Base-by-base conservation (phyloP, 2,797 vertebrate species). In the Microchirus variegatus region DNA sequence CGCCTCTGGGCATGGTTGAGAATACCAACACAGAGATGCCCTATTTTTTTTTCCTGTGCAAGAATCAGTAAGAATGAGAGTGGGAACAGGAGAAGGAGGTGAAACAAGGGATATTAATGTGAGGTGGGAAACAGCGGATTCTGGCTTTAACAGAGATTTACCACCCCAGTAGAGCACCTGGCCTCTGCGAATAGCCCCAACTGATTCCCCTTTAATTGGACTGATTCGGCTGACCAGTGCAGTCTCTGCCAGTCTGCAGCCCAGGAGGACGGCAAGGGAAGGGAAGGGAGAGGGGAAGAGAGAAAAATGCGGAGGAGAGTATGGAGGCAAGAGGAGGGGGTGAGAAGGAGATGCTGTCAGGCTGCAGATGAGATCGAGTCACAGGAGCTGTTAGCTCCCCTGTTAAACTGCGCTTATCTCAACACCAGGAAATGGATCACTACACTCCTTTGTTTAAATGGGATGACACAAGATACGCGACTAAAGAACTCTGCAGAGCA, bases 191-290 rank as follows among this genome's bases (percentile, higher is more conserved):
- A 70, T 46, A 46, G 54, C 55, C 59, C 54, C 64, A 66, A 64
- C 80, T 65, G 70, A 88, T 8, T 70, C 43, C 51, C 26, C 61
- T 84, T 58, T 86, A 87, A 89, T 87, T 90, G 85, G 85, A 50
- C 79, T 78, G 75, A 75, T 86, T 73, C 69, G 77, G 82, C 81
- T 81, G 83, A 86, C 78, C 77, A 55, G 75, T 35, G 65, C 65
- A 70, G 76, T 61, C 74, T 73, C 55, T 51, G 77, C 56, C 73
- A 71, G 67, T 6, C 31, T 31, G 31, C 31, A 31, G 69, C 44
- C 77, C 64, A 46, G 59, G 65, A 79, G 83, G 74, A 70, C 31
- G 51, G 11, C 41, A 70, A 59, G 43, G 41, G 62, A 69, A 72
- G 54, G 41, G 58, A 54, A 46, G 66, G 52, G 0, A 26, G 40